Conservation (phyloP, 2,113 vertebrate genomes). For the Mungos mungo region DNA sequence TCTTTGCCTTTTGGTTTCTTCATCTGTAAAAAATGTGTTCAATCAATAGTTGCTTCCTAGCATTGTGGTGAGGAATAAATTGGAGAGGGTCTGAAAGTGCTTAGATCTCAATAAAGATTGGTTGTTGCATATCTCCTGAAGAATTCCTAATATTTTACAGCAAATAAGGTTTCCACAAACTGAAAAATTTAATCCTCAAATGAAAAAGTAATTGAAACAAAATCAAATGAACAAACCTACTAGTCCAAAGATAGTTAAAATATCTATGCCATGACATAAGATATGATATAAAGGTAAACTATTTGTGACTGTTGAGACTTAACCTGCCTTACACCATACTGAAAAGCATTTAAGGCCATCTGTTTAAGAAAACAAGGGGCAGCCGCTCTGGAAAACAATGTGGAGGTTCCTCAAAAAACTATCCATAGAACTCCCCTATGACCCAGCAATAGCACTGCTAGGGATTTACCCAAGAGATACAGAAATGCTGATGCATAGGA, state of each 20-base stretch:
- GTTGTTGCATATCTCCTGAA: background rate
- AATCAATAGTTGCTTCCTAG: background rate
- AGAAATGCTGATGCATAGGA: too few species aligned
- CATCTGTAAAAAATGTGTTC: background rate
- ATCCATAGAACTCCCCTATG: too few species aligned
- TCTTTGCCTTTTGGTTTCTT: background rate
- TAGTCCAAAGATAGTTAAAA: background rate
- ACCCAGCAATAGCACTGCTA: too few species aligned
- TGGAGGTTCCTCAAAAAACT: too few species aligned
- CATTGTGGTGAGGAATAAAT: background rate
- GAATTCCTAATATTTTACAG: background rate
- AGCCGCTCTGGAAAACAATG: too few species aligned
- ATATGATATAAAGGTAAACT: background rate
- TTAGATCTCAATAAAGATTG: background rate
- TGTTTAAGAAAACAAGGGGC: background rate
- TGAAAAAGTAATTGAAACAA: background rate
- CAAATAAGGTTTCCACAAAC: background rate
- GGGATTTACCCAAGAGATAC: too few species aligned
- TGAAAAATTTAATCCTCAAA: background rate
- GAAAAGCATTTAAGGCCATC: background rate
- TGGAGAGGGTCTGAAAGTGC: background rate
- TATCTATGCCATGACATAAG: background rate
- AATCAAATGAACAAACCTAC: constrained; percentile 15
- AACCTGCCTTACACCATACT: background rate
- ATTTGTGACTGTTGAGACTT: constrained; percentile 1